These are phyloP conservation scores for Amblyjoppa proteus DNA, from an alignment of 2,888 invertebrate species.

Conservation along the genomic window DNA sequence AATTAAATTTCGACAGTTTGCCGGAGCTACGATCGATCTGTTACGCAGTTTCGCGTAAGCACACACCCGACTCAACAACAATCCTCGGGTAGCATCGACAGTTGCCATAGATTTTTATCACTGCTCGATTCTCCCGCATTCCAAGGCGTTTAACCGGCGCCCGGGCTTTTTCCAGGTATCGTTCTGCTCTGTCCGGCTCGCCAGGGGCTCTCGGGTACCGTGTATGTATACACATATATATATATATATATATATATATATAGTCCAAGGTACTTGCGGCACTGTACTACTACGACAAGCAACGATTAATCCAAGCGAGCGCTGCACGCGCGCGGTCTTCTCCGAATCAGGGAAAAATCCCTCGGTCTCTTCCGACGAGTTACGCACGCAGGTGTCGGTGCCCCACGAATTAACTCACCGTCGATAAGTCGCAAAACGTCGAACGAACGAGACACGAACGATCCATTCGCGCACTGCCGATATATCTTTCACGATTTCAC, in stretches of 20 bases:
- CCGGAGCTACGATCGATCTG: neutral
- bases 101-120: slow-evolving; percentile 53
- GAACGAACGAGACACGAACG: too few relatives aligned
- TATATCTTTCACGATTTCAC: too few relatives aligned
- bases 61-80: slow-evolving; percentile 52
- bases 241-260: neutral
- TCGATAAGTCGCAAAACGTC: too few relatives aligned
- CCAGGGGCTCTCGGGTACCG: slow-evolving; percentile 1
- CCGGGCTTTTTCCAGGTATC: slow-evolving; percentile 55
- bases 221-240: neutral
- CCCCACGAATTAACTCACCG: too few relatives aligned
- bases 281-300: neutral
- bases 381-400: too few relatives aligned
- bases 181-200: slow-evolving; percentile 4
- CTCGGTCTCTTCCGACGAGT: neutral
- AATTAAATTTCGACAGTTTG: slow-evolving; percentile 16
- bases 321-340: slow-evolving; percentile 20
- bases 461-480: too few relatives aligned
- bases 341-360: neutral
- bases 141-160: slow-evolving; percentile 63
- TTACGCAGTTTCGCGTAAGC: slow-evolving; percentile 30
- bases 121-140: slow-evolving; percentile 64
- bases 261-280: neutral
- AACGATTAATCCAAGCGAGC: slow-evolving; percentile 20
- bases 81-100: slow-evolving; percentile 34